phyloP scores from a whole-genome alignment of 2,797 vertebrate genomes.

The Champsocephalus gunnari region DNA sequence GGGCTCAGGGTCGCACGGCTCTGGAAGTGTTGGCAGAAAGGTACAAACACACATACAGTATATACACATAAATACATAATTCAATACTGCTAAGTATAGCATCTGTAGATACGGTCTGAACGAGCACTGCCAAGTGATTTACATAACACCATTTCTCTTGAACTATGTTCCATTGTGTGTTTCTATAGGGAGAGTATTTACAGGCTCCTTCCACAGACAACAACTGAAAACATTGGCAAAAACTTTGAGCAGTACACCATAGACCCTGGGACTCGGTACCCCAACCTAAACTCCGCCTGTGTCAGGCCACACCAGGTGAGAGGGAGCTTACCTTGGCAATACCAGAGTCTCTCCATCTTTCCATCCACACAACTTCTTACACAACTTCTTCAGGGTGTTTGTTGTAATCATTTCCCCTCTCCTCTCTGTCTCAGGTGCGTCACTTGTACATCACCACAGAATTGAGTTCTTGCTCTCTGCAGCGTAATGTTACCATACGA shows the following conservation, averaged over 20 bases:
- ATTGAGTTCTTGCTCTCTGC: conserved; percentile 87
- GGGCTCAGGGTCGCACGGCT: conserved; percentile 89
- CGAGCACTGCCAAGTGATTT: background rate
- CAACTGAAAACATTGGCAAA: conserved; percentile 96
- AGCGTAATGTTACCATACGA: conserved; percentile 89
- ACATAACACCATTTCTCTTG: background rate
- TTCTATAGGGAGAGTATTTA: conserved; percentile 93
- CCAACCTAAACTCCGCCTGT: conserved; percentile 93
- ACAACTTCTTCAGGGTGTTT: background rate
- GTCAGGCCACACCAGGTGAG: conserved; percentile 93
- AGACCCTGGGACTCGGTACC: conserved; percentile 94
- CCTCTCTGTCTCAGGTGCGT: conserved; percentile 86
- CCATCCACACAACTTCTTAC: background rate
- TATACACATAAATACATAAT: background rate
- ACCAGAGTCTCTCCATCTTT: background rate
- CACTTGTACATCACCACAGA: conserved; percentile 92
- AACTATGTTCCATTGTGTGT: background rate
- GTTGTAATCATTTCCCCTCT: background rate
- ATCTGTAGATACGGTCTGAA: background rate
- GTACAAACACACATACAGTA: conserved; percentile 69
- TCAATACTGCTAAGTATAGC: background rate
- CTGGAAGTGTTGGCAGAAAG: conserved; percentile 95
- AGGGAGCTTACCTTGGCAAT: background rate
- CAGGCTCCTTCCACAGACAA: conserved; percentile 95
- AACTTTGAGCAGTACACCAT: conserved; percentile 98